Base-by-base conservation (phyloP, 1,140 invertebrate species). In the Monochamus saltuarius region DNA sequence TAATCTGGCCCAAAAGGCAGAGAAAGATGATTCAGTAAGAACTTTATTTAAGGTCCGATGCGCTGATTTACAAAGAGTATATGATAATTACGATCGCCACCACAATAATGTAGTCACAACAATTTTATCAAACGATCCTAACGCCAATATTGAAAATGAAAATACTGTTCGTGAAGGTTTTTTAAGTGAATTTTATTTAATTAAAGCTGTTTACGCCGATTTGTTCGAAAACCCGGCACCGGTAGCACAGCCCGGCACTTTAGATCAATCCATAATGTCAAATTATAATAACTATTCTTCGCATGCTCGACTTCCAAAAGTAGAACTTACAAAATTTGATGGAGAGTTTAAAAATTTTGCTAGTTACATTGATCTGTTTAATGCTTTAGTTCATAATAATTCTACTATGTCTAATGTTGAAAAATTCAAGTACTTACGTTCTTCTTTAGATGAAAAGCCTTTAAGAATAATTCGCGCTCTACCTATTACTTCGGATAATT, bases 321-420 rank as follows among this genome's bases (percentile, higher is more conserved):
- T n/a, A n/a, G n/a, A n/a, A n/a, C n/a, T n/a, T n/a, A n/a, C n/a
- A n/a, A n/a, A n/a, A n/a, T n/a, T n/a, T n/a, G n/a, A n/a, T n/a
- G n/a, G n/a, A n/a, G n/a, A n/a, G n/a, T n/a, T n/a, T n/a, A n/a
- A n/a, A n/a, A n/a, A 7, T n/a, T n/a, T n/a, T n/a, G n/a, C n/a
- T n/a, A n/a, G n/a, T n/a, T n/a, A n/a, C n/a, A n/a, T n/a, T n/a
- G n/a, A n/a, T n/a, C n/a, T n/a, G n/a, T n/a, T n/a, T n/a, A n/a
- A n/a, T n/a, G n/a, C n/a, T n/a, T n/a, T n/a, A n/a, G 19, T 55
- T 42, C 52, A 55, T 55, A 7, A 55, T 8, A 55, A 55, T 42
- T 13, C 11, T 17, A 40, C 6, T 7, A 11, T 55, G 11, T 43
- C 35, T 14, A 7, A 55, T 10, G 19, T 55, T 7, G 52, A 55